Evolutionary conservation across 1,140 invertebrate species (phyloP).

Genomic region (Sitobion miscanthi): DNA sequence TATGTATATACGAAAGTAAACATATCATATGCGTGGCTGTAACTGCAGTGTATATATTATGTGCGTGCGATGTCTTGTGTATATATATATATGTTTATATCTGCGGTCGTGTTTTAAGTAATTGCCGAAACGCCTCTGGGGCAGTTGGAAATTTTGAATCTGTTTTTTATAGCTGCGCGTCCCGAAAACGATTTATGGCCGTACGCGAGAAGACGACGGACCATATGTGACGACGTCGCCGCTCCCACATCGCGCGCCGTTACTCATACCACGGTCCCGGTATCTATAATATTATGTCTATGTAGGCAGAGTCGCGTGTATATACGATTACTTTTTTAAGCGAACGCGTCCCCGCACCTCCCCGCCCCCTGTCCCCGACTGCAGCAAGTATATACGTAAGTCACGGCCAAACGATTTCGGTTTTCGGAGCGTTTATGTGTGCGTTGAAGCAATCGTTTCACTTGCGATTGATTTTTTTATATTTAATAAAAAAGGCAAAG

Average conservation of each 20-base stretch:
- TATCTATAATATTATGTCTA: background rate
- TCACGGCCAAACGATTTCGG: background rate
- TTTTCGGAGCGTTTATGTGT: background rate
- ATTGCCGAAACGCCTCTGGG: constrained; percentile 9
- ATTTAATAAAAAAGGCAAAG: background rate
- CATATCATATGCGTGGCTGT: background rate
- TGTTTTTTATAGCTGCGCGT: background rate
- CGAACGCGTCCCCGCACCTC: background rate
- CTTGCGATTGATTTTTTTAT: background rate
- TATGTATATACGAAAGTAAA: background rate
- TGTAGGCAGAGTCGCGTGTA: background rate
- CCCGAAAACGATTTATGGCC: constrained; percentile 20
- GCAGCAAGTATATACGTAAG: background rate
- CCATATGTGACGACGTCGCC: constrained; percentile 10
- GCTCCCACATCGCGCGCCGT: background rate
- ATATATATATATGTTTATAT: background rate
- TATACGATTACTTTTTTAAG: background rate
- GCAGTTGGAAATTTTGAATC: background rate
- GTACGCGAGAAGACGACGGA: background rate
- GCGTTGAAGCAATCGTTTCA: background rate
- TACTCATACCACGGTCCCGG: background rate
- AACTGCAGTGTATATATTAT: background rate
- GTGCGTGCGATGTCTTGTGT: background rate
- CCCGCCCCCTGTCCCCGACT: too few relatives aligned
- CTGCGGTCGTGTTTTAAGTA: background rate